Evolutionary conservation across 2,888 invertebrate species (phyloP).

Genomic region (Microplitis deprimator): DNA sequence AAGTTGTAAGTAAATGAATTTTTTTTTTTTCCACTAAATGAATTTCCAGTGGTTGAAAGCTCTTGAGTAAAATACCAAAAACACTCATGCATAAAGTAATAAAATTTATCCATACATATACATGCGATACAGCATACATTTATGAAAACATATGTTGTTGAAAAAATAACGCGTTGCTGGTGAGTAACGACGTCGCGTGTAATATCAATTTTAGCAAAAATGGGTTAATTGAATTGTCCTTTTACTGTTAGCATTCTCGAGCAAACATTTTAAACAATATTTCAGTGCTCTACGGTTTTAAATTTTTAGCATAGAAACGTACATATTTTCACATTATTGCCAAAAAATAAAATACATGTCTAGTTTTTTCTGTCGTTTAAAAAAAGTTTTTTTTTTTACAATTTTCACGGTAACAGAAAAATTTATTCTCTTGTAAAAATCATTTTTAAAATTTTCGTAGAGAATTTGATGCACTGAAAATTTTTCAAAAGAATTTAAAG

Average conservation of each 20-base stretch:
- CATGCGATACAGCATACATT: neutral
- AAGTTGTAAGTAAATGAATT: neutral
- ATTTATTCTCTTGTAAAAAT: too few species aligned
- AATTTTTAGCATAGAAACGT: neutral
- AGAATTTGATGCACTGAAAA: too few species aligned
- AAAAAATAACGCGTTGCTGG: neutral
- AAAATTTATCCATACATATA: neutral
- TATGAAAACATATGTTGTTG: neutral
- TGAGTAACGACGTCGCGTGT: neutral
- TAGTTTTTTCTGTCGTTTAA: too few species aligned
- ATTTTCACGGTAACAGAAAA: too few species aligned
- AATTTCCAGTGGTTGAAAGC: constrained; percentile 13
- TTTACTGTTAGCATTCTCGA: neutral
- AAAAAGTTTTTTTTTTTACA: too few species aligned
- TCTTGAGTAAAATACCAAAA: neutral
- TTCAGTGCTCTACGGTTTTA: neutral
- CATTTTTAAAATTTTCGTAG: too few species aligned
- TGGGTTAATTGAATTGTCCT: constrained; percentile 13
- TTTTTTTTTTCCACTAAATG: constrained; percentile 8
- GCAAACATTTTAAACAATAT: constrained; percentile 6
- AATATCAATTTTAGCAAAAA: constrained; percentile 8
- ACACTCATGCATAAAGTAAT: neutral
- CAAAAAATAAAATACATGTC: neutral
- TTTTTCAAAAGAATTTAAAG: too few species aligned
- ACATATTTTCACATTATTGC: neutral